phyloP scores from a whole-genome alignment of 2,888 invertebrate genomes.

The Parthenolecanium corni region DNA sequence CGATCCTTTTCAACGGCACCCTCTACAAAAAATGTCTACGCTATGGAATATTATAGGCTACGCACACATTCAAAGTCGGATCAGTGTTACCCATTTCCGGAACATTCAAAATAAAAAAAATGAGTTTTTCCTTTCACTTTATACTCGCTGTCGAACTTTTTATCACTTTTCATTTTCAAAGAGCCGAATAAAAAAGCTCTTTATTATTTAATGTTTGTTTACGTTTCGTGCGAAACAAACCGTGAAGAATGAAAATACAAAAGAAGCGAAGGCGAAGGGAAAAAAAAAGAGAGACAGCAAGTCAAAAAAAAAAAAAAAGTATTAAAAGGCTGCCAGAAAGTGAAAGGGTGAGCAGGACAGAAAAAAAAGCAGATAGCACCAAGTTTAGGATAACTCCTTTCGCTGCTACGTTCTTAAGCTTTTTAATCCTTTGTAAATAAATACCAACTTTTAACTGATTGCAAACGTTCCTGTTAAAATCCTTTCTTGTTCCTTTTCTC shows the following conservation, averaged over 20 bases:
- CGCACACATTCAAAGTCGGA: neutral
- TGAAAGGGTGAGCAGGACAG: neutral
- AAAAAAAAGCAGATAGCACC: neutral
- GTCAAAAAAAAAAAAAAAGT: too few species aligned
- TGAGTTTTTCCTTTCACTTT: neutral
- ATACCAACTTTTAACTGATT: conserved; percentile 17
- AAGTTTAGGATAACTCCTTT: neutral
- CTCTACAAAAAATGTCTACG: conserved; percentile 8
- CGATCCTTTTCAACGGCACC: conserved; percentile 4
- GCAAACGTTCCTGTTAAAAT: conserved; percentile 14
- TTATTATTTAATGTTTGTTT: conserved; percentile 21
- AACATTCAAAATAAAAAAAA: too few species aligned
- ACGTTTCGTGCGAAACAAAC: conserved; percentile 19
- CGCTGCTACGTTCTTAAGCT: conserved; percentile 9
- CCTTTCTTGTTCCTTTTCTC: neutral
- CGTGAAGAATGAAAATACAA: conserved; percentile 16
- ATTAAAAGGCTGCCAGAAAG: too few species aligned
- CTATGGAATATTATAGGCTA: too few species aligned
- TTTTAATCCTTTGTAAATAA: conserved; percentile 22
- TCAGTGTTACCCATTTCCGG: neutral
- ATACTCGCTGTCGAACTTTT: conserved; percentile 5
- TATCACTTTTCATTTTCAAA: conserved; percentile 20
- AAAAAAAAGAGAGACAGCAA: too few species aligned
- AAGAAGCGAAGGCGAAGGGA: neutral
- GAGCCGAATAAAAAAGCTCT: conserved; percentile 19